These are phyloP conservation scores for Orchesella cincta DNA, from an alignment of 1,140 invertebrate genomes.

Conservation along the genomic window DNA sequence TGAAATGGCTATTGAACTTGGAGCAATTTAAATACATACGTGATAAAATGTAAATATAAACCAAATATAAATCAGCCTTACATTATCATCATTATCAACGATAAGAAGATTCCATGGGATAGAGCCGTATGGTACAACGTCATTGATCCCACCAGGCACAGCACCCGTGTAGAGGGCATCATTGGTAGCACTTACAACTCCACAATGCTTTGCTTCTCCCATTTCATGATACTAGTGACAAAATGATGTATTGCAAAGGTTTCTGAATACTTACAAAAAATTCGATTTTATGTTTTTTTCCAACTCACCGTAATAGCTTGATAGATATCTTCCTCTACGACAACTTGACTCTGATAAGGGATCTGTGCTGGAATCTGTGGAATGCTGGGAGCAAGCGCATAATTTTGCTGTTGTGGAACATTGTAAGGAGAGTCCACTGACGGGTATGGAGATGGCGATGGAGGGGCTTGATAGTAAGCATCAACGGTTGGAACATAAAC, in stretches of 20 bases:
- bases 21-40: too few species aligned
- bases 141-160: background rate
- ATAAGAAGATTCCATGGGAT: conserved; percentile 42
- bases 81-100: conserved; percentile 41
- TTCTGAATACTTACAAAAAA: background rate
- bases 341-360: background rate
- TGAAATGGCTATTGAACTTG: background rate
- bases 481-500: background rate
- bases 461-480: background rate
- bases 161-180: conserved; percentile 33
- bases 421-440: background rate
- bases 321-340: background rate
- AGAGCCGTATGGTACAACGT: conserved; percentile 33
- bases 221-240: conserved; percentile 37
- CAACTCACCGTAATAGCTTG: background rate
- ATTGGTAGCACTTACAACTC: conserved; percentile 38
- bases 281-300: background rate
- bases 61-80: conserved; percentile 26
- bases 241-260: background rate
- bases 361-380: background rate
- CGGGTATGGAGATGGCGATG: background rate
- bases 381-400: background rate
- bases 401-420: background rate
- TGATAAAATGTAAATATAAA: background rate
- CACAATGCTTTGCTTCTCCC: conserved; percentile 37